Conservation (phyloP, 1,140 invertebrate genomes). For the Pinna nobilis region DNA sequence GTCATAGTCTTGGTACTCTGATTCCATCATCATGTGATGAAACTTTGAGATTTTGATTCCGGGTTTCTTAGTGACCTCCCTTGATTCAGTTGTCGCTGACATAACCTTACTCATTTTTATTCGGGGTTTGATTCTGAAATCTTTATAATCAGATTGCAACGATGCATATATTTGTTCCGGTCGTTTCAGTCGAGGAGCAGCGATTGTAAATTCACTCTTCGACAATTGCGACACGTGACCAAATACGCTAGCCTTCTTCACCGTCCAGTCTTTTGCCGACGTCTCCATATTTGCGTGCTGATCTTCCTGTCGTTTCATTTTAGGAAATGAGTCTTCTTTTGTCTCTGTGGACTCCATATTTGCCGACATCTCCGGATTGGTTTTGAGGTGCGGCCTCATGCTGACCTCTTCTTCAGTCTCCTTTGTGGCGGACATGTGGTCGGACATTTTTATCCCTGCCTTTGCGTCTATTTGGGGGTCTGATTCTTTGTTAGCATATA, state of each 20-base stretch:
- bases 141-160: conserved; percentile 61
- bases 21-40: conserved; percentile 60
- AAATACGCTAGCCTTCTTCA: conserved; percentile 64
- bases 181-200: conserved; percentile 56
- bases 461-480: conserved; percentile 19
- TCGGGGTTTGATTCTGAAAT: conserved; percentile 61
- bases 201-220: conserved; percentile 44
- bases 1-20: conserved; percentile 61
- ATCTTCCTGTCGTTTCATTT: conserved; percentile 32
- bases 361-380: conserved; percentile 30
- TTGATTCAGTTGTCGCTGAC: conserved; percentile 52
- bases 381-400: conserved; percentile 41
- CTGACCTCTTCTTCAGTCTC: conserved; percentile 42
- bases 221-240: conserved; percentile 68
- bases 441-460: conserved; percentile 35
- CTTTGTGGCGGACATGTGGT: conserved; percentile 48
- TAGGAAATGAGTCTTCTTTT: conserved; percentile 40
- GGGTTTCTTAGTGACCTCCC: conserved; percentile 26
- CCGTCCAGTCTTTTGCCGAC: conserved; percentile 48
- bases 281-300: conserved; percentile 50
- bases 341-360: conserved; percentile 47
- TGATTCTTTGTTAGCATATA: conserved; percentile 49
- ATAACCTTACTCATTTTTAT: conserved; percentile 59
- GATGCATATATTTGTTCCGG: conserved; percentile 49
- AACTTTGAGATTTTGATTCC: conserved; percentile 45